Evolutionary conservation across 1,140 invertebrate genomes (phyloP), one percentile per base, ranked within the genome.

Genomic region (Apis florea): DNA sequence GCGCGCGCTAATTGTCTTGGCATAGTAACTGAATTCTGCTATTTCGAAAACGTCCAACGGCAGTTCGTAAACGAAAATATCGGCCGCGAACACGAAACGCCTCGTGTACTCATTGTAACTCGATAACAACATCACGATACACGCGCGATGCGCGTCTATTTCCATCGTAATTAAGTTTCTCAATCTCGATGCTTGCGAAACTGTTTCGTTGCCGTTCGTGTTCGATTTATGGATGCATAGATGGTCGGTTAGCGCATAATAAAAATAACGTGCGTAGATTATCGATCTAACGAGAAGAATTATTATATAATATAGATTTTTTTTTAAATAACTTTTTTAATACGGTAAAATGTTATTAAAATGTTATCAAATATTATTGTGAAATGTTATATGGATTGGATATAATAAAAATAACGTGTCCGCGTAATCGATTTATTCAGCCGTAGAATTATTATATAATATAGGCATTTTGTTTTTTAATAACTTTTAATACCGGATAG

Each of bases 151-250:
- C 68, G 12, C 68, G 12, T 79, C 56, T 79, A 79, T 79, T 79
- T 71, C 49, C 68, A 71, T 79, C 59, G 24, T 71, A 79, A 83
- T 79, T 78, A 72, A 83, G 75, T 83, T 83, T 79, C 75, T 61
- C 59, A 83, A 76, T 76, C 68, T 58, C 31, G 31, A n/a, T 6
- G 26, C 21, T 83, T 79, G 59, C 81, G 58, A 83, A 83, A 83
- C 73, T 31, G 21, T 12, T 53, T 2, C 15, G 15, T 15, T 17
- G 49, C 17, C 6, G 47, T 70, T 53, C 47, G n/a, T 47, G 15
- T 26, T 26, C n/a, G 49, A 68, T 68, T 68, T 11, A 24, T 24
- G 2, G 13, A 11, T 51, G 47, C 24, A 21, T 24, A 17, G n/a
- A 21, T 2, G 5, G 17, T 19, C 17, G 66, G 12, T 12, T 68